Percentiles rank a stretch among this genome's conserved stretches.
Conservation (phyloP, 1,140 invertebrate genomes). For the Berghia stephanieae region DNA sequence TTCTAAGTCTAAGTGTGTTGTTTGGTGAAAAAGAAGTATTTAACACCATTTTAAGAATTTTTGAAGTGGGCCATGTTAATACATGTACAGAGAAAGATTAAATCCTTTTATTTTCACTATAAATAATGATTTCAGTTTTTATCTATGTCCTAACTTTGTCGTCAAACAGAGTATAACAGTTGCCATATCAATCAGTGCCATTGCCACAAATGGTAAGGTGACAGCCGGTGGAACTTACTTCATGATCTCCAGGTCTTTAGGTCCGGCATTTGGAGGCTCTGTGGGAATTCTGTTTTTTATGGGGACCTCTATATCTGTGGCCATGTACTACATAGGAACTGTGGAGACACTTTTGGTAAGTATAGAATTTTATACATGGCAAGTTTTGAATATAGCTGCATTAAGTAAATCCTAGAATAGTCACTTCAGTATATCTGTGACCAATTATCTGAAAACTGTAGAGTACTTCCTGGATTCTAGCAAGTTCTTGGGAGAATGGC, state of each 20-base stretch:
- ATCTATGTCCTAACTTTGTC: not conserved
- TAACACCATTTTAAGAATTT: too few species aligned
- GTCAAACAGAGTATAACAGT: conserved; percentile 89
- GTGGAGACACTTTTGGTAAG: conserved; percentile 96
- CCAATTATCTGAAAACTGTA: not conserved
- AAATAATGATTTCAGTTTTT: too few species aligned
- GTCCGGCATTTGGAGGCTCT: conserved; percentile 97
- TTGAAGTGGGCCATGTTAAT: too few species aligned
- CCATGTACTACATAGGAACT: conserved; percentile 95
- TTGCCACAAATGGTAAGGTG: conserved; percentile 98
- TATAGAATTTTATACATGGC: too few species aligned
- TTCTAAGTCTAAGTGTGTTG: too few species aligned
- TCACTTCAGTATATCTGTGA: not conserved
- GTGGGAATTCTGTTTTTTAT: conserved; percentile 98
- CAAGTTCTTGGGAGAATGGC: not conserved
- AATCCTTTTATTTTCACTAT: too few species aligned
- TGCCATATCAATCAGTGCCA: conserved; percentile 98
- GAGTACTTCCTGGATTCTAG: too few species aligned
- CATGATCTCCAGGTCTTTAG: conserved; percentile 97
- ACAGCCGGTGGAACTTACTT: conserved; percentile 98
- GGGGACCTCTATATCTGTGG: conserved; percentile 94
- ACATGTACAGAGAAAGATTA: too few species aligned
- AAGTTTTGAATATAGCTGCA: too few species aligned
- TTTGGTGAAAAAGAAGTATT: too few species aligned
- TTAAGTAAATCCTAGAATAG: not conserved